Evolutionary conservation across 2,113 vertebrate species (phyloP).

Genomic region (Empidonax traillii): DNA sequence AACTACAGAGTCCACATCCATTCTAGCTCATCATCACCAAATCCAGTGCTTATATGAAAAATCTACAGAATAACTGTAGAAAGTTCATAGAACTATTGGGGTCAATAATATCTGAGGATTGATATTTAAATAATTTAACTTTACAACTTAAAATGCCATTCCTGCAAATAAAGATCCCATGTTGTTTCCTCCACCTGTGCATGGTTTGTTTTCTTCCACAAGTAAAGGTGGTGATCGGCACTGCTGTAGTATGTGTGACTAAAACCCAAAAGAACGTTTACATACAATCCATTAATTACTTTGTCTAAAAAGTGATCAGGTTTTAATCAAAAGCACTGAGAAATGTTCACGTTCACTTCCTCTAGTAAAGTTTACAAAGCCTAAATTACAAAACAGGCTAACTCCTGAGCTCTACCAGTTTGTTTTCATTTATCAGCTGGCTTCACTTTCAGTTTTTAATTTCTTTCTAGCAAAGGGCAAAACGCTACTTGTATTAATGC

Average conservation of each 20-base stretch:
- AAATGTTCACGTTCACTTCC: not conserved
- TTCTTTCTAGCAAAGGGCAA: not conserved
- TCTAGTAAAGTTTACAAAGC: not conserved
- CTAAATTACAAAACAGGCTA: not conserved
- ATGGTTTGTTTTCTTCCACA: not conserved
- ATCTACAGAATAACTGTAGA: not conserved
- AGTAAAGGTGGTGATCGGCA: not conserved
- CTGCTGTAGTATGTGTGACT: not conserved
- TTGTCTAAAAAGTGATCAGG: not conserved
- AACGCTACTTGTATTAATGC: not conserved
- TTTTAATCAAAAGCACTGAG: not conserved
- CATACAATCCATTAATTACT: not conserved
- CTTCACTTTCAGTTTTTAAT: slow-evolving; percentile 28
- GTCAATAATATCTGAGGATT: not conserved
- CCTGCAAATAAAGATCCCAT: not conserved
- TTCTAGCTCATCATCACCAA: not conserved
- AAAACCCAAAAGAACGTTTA: not conserved
- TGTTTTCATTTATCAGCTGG: not conserved
- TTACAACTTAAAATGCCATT: not conserved
- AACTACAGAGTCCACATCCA: not conserved
- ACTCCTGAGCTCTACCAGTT: not conserved
- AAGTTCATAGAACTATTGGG: not conserved
- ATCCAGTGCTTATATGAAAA: not conserved
- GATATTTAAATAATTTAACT: not conserved
- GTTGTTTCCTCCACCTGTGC: not conserved